phyloP scores from a whole-genome alignment of 2,113 vertebrate species.

The Cettia cetti region DNA sequence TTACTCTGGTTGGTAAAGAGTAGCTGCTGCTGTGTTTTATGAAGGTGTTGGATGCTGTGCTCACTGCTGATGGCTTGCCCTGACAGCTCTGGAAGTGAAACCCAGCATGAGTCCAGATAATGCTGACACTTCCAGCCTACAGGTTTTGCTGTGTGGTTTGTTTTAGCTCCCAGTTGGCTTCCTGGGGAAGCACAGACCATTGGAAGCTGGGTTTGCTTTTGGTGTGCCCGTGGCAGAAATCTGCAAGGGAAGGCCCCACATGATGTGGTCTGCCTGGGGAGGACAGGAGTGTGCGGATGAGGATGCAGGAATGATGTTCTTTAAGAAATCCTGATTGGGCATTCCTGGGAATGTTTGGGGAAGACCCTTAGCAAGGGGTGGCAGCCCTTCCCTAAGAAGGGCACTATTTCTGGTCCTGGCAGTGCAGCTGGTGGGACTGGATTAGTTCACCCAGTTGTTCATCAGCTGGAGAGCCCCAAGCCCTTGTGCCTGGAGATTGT shows the following conservation, averaged over 20 bases:
- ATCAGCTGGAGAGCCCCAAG: background rate
- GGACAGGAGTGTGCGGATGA: background rate
- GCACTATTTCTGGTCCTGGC: background rate
- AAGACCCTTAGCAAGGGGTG: background rate
- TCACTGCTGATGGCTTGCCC: background rate
- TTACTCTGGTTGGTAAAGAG: background rate
- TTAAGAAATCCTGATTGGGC: background rate
- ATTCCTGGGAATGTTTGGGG: background rate
- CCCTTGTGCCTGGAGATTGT: fast-evolving
- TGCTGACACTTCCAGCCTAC: background rate
- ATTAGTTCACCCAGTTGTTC: background rate
- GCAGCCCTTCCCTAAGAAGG: background rate
- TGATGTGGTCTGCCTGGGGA: background rate
- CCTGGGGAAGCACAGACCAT: background rate
- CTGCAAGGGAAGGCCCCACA: background rate
- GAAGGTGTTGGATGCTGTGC: background rate
- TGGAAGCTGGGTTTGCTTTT: background rate
- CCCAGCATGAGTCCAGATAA: background rate
- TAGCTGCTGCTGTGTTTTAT: background rate
- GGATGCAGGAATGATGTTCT: background rate
- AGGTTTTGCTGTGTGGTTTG: background rate
- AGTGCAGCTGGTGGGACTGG: background rate
- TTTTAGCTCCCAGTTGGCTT: background rate
- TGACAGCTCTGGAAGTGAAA: background rate
- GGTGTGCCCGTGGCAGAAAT: background rate